Evolutionary conservation across 2,113 vertebrate genomes (phyloP).

Genomic region (Tragelaphus strepsiceros): DNA sequence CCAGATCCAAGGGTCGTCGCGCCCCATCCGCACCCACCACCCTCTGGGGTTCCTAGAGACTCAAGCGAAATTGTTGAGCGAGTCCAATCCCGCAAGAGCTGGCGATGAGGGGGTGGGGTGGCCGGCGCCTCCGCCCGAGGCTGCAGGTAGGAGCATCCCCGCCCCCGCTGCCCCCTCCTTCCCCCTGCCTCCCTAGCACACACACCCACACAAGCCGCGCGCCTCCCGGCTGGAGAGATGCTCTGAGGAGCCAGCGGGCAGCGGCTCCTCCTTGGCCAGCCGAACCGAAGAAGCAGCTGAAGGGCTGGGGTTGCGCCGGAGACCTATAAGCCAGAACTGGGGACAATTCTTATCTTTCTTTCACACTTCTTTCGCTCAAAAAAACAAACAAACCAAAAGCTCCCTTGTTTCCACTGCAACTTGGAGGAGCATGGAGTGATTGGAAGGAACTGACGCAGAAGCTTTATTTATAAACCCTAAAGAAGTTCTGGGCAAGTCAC

Average conservation of each 20-base stretch:
- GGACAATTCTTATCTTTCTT: neutral
- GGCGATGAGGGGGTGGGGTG: neutral
- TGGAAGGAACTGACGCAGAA: neutral
- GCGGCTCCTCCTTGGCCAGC: neutral
- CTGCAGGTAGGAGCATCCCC: conserved; percentile 32
- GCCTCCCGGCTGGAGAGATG: neutral
- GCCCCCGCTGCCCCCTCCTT: neutral
- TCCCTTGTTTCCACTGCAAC: neutral
- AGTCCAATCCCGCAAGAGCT: too few species aligned
- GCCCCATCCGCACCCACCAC: neutral
- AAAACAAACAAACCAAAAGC: neutral
- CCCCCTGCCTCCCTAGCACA: neutral
- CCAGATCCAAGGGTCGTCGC: neutral
- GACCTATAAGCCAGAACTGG: neutral
- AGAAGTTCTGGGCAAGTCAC: conserved; percentile 54
- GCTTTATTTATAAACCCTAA: neutral
- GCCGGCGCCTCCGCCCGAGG: neutral
- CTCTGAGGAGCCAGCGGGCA: neutral
- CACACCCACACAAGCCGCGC: conserved; percentile 21
- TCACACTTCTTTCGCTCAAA: neutral
- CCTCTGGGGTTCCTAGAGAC: neutral
- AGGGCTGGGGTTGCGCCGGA: neutral
- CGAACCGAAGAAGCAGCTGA: neutral
- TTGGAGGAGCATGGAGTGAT: neutral
- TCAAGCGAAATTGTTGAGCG: neutral